Percentiles rank a stretch among this genome's conserved stretches.
Evolutionary conservation across 2,113 vertebrate species (phyloP).

Genomic region (Trematomus loennbergii): DNA sequence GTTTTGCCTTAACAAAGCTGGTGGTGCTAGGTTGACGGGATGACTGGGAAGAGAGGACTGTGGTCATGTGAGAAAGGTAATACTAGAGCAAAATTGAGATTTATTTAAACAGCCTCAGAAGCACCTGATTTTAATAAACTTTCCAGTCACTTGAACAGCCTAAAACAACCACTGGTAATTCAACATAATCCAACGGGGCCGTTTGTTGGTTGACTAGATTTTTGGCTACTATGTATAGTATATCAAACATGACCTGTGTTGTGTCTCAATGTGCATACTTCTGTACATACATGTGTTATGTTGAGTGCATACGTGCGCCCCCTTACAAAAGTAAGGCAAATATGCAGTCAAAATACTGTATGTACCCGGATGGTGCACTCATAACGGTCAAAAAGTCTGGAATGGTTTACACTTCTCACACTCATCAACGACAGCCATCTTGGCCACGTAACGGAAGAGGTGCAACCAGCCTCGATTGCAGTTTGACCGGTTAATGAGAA

Average conservation of each 20-base stretch:
- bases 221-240: neutral
- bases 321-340: no score
- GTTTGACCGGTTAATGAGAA: no score
- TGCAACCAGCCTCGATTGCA: no score
- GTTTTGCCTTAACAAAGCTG: constrained; percentile 73
- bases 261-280: neutral
- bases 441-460: no score
- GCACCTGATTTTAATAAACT: neutral
- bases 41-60: neutral
- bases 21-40: constrained; percentile 49
- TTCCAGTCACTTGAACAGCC: constrained; percentile 28
- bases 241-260: neutral
- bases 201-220: neutral
- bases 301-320: no score
- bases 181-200: neutral
- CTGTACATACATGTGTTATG: no score
- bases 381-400: no score
- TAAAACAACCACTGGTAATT: constrained; percentile 4
- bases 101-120: constrained; percentile 22
- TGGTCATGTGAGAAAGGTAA: neutral
- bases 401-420: no score
- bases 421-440: no score
- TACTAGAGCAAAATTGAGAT: constrained; percentile 2
- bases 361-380: no score
- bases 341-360: no score